Conservation (phyloP, 2,113 vertebrate genomes). For the Ibidorhyncha struthersii region DNA sequence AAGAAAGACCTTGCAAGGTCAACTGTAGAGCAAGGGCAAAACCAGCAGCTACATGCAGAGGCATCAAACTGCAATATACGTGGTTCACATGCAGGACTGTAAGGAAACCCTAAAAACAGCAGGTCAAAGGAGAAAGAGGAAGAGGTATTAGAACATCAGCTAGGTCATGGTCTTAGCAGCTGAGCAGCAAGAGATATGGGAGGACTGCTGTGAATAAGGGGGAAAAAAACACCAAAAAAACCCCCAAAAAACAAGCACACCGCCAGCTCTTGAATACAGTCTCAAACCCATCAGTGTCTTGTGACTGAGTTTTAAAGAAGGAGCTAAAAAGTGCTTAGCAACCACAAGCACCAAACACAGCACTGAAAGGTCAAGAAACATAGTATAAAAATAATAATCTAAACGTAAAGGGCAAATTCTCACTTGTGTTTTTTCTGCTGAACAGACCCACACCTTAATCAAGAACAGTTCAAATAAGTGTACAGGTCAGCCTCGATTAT, state of each 20-base stretch:
- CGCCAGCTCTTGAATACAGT: background rate
- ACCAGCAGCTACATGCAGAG: background rate
- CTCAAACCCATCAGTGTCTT: background rate
- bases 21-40: constrained; percentile 28
- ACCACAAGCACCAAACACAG: constrained; percentile 16
- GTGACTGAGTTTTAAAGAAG: constrained; percentile 27
- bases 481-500: background rate
- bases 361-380: constrained; percentile 56
- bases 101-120: constrained; percentile 33
- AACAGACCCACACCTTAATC: background rate
- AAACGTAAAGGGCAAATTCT: constrained; percentile 52
- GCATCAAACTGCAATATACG: background rate
- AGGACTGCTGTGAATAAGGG: background rate
- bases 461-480: constrained; percentile 12
- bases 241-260: background rate
- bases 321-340: constrained; percentile 43
- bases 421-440: constrained; percentile 17
- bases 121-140: constrained; percentile 41
- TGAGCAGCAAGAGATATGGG: background rate
- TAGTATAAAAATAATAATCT: constrained; percentile 54
- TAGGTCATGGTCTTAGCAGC: constrained; percentile 24
- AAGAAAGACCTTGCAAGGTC: constrained; percentile 47
- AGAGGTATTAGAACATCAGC: constrained; percentile 18
- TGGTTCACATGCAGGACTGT: background rate
- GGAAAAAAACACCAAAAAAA: background rate